Percentiles rank a stretch among this genome's conserved stretches.
Evolutionary conservation across 2,888 invertebrate genomes (phyloP).

Genomic region (Drosophila kokeensis): DNA sequence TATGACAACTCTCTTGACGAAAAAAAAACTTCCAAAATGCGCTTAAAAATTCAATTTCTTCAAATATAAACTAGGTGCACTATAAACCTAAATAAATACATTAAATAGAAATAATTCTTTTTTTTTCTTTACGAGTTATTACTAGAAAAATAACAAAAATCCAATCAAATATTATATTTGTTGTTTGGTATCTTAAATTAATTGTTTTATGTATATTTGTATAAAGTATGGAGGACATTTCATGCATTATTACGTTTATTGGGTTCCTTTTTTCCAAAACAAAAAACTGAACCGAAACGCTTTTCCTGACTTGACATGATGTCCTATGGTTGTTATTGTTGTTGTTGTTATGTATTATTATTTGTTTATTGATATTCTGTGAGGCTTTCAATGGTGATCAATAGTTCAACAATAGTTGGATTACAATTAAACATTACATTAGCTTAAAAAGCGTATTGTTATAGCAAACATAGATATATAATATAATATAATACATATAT

Average conservation of each 20-base stretch:
- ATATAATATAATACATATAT: conserved; percentile 11
- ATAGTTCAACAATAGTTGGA: conserved; percentile 46
- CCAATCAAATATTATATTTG: conserved; percentile 6
- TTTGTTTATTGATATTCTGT: conserved; percentile 39
- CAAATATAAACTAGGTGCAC: conserved; percentile 16
- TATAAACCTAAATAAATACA: conserved; percentile 46
- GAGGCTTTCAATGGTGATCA: conserved; percentile 57
- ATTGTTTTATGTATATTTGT: conserved; percentile 26
- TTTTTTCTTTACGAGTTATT: neutral
- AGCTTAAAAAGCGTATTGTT: conserved; percentile 72
- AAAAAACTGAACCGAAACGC: conserved; percentile 23
- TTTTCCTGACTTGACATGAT: conserved; percentile 23
- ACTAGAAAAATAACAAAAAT: conserved; percentile 18
- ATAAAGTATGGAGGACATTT: conserved; percentile 36
- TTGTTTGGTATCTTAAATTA: conserved; percentile 13
- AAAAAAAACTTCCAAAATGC: conserved; percentile 45
- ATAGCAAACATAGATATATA: conserved; percentile 54
- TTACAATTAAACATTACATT: conserved; percentile 59
- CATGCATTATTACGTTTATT: conserved; percentile 14
- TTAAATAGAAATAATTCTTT: conserved; percentile 1
- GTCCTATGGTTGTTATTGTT: conserved; percentile 1
- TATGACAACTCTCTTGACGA: conserved; percentile 4
- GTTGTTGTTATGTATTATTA: conserved; percentile 11
- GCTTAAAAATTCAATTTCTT: conserved; percentile 5
- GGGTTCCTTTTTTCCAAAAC: neutral